Base-by-base conservation (phyloP, 2,797 vertebrate species). In the Premnoplex brunnescens region DNA sequence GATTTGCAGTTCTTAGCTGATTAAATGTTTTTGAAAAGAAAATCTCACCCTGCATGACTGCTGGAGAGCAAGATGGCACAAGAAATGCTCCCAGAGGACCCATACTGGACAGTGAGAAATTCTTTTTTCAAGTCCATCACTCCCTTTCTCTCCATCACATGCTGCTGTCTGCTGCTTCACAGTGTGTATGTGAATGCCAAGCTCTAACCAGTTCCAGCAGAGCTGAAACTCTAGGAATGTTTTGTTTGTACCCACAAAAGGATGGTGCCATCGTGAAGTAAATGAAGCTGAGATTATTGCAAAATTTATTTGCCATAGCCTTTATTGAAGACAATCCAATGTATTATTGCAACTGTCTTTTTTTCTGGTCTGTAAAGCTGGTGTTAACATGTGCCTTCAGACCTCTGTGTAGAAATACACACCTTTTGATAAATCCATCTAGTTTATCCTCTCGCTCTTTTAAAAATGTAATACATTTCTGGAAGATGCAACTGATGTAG, bases 401-500 rank as follows among this genome's bases (percentile, higher is more conserved):
- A 46, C 6, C 46, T 34, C 68, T 43, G 37, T 9, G 59, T 1
- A 78, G 46, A 59, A 79, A 91, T 4, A 60, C 52, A 1, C 85
- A 99, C 99, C 99, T 99, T 97, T 98, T 99, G 88, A 99, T 97
- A 59, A 99, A 98, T 12, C 98, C 97, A 1, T 99, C 99, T 87
- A 99, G 96, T 76, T 99, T 98, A 97, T 99, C 98, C 37, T 99
- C 98, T 9, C 98, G 97, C 59, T 99, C 99, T 82, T 98, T 99
- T 66, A 99, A 98, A 98, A 99, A 99, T 9, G 95, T 97, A 62
- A 98, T 96, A 26, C 99, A 99, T 93, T 99, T 99, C 91, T 99
- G 98, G 94, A 99, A 98, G 97, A 99, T 97, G 41, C 99, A 99
- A 96, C 99, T 99, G 97, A 99, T 98, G 95, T 99, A 99, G 96